A percentile compares a stretch with the other conserved stretches of the same genome.
Evolutionary conservation across 2,797 vertebrate genomes (phyloP).

Genomic region (Picus viridis): DNA sequence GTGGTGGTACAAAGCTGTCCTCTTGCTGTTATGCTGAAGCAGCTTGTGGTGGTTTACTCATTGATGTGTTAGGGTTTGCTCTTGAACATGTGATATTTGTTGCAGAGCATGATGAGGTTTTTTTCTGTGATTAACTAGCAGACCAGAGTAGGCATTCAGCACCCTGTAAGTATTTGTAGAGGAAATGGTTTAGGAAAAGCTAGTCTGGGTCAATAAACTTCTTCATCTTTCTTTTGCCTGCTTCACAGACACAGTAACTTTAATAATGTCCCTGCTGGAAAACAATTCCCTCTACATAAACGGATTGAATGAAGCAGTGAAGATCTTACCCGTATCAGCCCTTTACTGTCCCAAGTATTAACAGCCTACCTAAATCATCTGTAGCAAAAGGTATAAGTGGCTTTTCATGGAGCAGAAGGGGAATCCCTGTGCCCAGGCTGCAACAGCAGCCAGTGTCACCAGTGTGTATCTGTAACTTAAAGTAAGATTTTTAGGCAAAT

Average conservation of each 20-base stretch:
- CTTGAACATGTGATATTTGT: background rate
- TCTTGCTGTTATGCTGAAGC: background rate
- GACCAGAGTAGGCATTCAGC: background rate
- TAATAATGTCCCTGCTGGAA: background rate
- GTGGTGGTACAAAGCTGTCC: background rate
- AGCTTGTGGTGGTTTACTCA: background rate
- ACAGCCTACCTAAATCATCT: background rate
- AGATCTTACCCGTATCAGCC: background rate
- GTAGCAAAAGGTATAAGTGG: background rate
- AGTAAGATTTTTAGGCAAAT: background rate
- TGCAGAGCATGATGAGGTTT: background rate
- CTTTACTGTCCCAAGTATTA: background rate
- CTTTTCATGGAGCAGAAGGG: background rate
- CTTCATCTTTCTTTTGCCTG: background rate
- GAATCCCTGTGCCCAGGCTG: background rate
- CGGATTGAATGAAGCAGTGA: background rate
- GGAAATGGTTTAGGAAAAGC: background rate
- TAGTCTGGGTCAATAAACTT: background rate
- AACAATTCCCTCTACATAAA: background rate
- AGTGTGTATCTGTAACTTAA: background rate
- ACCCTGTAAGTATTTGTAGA: background rate
- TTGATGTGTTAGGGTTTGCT: background rate
- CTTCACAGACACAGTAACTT: background rate
- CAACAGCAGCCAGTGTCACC: fast-evolving
- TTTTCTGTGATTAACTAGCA: background rate